Percentiles rank a stretch among this genome's conserved stretches.
Conservation (phyloP, 2,797 vertebrate species). For the Spea hammondii region DNA sequence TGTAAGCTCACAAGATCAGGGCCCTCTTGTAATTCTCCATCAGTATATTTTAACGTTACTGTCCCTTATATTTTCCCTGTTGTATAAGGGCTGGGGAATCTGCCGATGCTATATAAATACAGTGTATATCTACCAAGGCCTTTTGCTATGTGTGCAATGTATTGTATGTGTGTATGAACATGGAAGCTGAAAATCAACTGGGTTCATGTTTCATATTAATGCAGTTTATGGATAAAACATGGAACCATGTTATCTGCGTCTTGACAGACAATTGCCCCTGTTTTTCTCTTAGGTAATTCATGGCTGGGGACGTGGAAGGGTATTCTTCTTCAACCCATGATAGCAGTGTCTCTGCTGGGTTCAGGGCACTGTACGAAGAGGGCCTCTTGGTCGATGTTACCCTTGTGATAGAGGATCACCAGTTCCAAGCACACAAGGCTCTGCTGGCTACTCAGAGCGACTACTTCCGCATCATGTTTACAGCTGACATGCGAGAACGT, state of each 20-base stretch:
- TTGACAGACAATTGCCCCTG: no score
- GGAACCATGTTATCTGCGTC: no score
- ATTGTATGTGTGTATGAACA: no score
- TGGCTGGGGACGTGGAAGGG: conserved; percentile 99
- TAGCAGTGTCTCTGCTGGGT: conserved; percentile 95
- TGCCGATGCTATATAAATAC: no score
- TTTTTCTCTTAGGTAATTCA: conserved; percentile 83
- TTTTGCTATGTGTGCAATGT: no score
- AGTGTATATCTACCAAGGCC: no score
- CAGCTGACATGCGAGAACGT: conserved; percentile 96
- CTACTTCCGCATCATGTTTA: conserved; percentile 99
- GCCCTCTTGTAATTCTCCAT: no score
- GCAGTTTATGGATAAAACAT: no score
- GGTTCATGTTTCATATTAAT: no score
- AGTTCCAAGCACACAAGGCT: conserved; percentile 99
- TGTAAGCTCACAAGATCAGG: no score
- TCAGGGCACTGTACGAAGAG: conserved; percentile 97
- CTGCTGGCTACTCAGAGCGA: conserved; percentile 98
- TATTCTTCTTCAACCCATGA: conserved; percentile 98
- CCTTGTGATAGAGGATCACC: conserved; percentile 93
- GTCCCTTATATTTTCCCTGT: conserved; percentile 15
- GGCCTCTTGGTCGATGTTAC: conserved; percentile 94
- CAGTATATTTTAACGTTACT: neutral
- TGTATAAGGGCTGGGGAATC: no score
- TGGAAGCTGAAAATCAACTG: no score